phyloP scores from a whole-genome alignment of 2,113 vertebrate species.

The Bubo blakistoni region DNA sequence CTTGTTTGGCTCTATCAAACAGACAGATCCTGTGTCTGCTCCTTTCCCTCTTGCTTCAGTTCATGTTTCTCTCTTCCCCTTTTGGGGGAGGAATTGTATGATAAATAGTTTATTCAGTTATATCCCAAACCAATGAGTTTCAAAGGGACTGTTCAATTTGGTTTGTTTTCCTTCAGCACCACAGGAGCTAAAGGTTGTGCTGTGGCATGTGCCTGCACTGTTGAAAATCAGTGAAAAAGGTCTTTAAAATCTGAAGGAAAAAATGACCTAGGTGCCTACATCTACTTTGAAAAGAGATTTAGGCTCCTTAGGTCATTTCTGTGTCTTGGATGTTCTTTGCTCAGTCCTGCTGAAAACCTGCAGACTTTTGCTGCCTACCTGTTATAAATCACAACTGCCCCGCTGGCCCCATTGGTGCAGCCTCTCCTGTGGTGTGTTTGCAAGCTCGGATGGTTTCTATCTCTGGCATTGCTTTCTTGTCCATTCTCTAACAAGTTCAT shows the following conservation, averaged over 20 bases:
- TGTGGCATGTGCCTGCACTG: not conserved
- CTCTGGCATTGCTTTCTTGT: not conserved
- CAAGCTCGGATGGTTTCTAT: not conserved
- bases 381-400: not conserved
- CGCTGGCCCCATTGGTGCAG: fast-evolving
- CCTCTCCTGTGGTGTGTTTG: not conserved
- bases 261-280: fast-evolving
- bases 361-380: not conserved
- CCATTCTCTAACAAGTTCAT: fast-evolving
- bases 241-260: not conserved
- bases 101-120: not conserved
- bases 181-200: not conserved
- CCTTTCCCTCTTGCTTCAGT: not conserved
- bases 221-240: not conserved
- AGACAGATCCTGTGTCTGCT: not conserved
- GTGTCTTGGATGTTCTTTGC: not conserved
- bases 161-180: not conserved
- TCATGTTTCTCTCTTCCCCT: not conserved
- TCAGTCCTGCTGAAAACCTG: not conserved
- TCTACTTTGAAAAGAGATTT: not conserved
- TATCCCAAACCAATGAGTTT: not conserved
- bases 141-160: not conserved
- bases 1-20: not conserved
- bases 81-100: not conserved
- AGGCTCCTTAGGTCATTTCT: not conserved